Evolutionary conservation across 2,797 vertebrate species (phyloP), one percentile per base, ranked within the genome.

Genomic region (Xiphorhynchus erythropygius): DNA sequence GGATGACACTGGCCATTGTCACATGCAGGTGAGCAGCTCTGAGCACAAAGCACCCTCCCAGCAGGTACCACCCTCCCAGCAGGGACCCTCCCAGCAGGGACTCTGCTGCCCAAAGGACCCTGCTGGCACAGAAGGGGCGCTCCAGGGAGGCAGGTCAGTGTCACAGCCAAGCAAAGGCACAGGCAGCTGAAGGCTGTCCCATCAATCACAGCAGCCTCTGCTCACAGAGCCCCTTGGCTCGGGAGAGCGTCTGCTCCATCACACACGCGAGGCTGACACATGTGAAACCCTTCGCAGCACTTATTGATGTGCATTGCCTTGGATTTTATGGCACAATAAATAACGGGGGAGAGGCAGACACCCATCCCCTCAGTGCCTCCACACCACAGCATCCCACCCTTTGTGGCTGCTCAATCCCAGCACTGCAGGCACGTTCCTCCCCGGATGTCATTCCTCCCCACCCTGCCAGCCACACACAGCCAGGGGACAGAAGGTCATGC

Each of bases 401-500:
- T 11, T 0, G 5, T 3, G 37, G 19, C 37, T 41, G 42, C 68
- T 37, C 50, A 32, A 3, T 3, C 1, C 41, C 68, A 22, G 69
- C 24, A 9, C 70, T 22, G 35, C 69, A 53, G 63, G 7, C 9
- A 3, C 10, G 1, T 7, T 56, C 33, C 62, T 41, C 39, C 35
- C 0, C 1, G 37, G 19, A 9, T 17, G 35, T 21, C 71, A 3
- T 1, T 4, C 3, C 25, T 35, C 35, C 49, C 18, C 63, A 44
- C 23, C 37, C 37, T 2, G 1, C 14, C 27, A 18, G 57, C 2
- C 2, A 17, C 59, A 37, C 1, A 0, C 0, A 14, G 12, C 75
- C 4, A 1, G 23, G n/a, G 63, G 42, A 24, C 79, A 37, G 44
- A 12, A 71, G 77, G 23, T 42, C 2, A 0, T 3, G 30, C 39